phyloP scores from a whole-genome alignment of 2,888 invertebrate species.

The Agonopterix alstromeriana region DNA sequence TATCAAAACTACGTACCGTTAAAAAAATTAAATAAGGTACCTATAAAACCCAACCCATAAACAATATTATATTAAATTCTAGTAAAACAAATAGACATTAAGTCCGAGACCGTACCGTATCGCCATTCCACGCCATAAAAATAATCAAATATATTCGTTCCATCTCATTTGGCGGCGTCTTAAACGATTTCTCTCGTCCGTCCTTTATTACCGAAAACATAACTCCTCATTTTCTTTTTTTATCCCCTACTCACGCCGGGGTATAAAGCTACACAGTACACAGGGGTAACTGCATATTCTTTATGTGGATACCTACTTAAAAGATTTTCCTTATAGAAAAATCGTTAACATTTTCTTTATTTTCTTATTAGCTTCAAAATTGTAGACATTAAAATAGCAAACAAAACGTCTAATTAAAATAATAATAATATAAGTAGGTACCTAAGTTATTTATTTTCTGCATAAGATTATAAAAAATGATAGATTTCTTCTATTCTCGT shows the following conservation, averaged over 20 bases:
- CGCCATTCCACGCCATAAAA: constrained; percentile 73
- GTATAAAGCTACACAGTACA: constrained; percentile 48
- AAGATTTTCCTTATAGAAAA: constrained; percentile 23
- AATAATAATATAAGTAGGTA: no score
- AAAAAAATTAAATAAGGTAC: constrained; percentile 25
- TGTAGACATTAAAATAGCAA: no score
- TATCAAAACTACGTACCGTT: neutral
- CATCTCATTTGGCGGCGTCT: constrained; percentile 75
- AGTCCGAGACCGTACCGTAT: constrained; percentile 52
- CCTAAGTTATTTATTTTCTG: no score
- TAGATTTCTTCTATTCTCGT: no score
- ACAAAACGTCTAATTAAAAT: no score
- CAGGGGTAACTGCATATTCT: constrained; percentile 67
- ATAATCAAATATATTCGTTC: constrained; percentile 77
- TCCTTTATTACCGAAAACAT: constrained; percentile 76
- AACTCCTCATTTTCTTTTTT: constrained; percentile 76
- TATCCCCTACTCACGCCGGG: constrained; percentile 68
- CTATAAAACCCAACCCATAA: constrained; percentile 38
- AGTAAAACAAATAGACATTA: constrained; percentile 72
- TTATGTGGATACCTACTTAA: constrained; percentile 46
- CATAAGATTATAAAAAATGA: no score
- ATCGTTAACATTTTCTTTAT: neutral
- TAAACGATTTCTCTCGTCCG: constrained; percentile 77
- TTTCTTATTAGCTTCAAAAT: neutral
- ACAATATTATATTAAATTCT: constrained; percentile 57